Percentiles rank a stretch among this genome's conserved stretches.
Conservation (phyloP, 1,140 invertebrate genomes). For the Polypedilum pembai region DNA sequence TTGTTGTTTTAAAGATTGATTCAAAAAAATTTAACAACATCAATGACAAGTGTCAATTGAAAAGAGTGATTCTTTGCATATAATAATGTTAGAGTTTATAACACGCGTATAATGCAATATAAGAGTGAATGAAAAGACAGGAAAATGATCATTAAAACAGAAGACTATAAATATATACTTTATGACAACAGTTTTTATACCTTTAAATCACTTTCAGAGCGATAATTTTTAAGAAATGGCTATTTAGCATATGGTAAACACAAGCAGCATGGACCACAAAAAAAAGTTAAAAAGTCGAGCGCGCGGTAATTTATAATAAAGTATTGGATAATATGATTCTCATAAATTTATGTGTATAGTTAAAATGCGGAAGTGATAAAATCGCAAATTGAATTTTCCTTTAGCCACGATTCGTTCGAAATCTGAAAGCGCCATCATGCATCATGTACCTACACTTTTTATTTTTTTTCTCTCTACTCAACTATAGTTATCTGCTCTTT, state of each 20-base stretch:
- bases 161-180: too few species aligned
- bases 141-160: too few species aligned
- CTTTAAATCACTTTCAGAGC: neutral
- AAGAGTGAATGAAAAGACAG: too few species aligned
- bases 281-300: neutral
- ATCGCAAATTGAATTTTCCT: slow-evolving; percentile 6
- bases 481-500: neutral
- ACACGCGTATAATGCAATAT: too few species aligned
- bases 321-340: neutral
- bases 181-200: neutral
- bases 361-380: slow-evolving; percentile 17
- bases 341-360: neutral
- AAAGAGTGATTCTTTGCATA: too few species aligned
- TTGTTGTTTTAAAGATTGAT: too few species aligned
- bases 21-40: too few species aligned
- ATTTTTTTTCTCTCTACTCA: too few species aligned
- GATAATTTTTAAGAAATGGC: neutral
- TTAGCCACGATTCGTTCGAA: neutral
- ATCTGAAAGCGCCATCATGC: slow-evolving; percentile 10
- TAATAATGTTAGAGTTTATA: too few species aligned
- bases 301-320: neutral
- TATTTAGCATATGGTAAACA: neutral
- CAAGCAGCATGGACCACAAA: neutral
- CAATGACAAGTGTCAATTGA: too few species aligned
- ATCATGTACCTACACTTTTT: neutral